Evolutionary conservation across 2,797 vertebrate species (phyloP).

Genomic region (Sebastes hubbsi): DNA sequence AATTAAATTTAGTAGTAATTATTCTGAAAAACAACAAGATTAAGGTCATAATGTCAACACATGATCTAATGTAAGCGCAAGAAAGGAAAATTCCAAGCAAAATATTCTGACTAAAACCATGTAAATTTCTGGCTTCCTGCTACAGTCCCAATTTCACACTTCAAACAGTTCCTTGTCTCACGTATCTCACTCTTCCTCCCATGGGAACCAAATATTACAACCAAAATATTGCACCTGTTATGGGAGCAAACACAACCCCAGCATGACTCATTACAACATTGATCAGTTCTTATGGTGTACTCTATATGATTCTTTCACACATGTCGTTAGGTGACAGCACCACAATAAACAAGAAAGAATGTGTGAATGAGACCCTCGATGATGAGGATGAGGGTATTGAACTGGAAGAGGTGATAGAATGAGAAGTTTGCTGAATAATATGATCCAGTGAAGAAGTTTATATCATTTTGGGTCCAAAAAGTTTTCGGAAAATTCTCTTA

Average conservation of each 20-base stretch:
- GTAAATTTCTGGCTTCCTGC: not conserved
- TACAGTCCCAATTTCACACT: not conserved
- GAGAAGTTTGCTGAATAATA: not conserved
- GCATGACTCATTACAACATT: not conserved
- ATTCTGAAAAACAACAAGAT: not conserved
- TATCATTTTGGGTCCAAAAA: not conserved
- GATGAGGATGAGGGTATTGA: not conserved
- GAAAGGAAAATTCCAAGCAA: not conserved
- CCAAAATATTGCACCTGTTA: conserved; percentile 1
- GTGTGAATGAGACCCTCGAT: not conserved
- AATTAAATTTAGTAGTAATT: not conserved
- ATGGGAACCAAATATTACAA: not conserved
- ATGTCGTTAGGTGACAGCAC: not conserved
- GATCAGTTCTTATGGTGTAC: not conserved
- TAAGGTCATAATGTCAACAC: not conserved
- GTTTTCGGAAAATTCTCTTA: not conserved
- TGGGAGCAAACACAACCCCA: not conserved
- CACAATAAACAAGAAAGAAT: not conserved
- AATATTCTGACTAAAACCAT: not conserved
- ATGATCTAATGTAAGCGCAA: not conserved
- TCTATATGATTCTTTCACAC: not conserved
- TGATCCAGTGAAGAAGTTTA: not conserved
- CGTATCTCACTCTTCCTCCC: not conserved
- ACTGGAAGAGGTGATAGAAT: not conserved
- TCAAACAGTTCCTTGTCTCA: not conserved